Base-by-base conservation (phyloP, 2,888 invertebrate species). In the Cheilosia variabilis region DNA sequence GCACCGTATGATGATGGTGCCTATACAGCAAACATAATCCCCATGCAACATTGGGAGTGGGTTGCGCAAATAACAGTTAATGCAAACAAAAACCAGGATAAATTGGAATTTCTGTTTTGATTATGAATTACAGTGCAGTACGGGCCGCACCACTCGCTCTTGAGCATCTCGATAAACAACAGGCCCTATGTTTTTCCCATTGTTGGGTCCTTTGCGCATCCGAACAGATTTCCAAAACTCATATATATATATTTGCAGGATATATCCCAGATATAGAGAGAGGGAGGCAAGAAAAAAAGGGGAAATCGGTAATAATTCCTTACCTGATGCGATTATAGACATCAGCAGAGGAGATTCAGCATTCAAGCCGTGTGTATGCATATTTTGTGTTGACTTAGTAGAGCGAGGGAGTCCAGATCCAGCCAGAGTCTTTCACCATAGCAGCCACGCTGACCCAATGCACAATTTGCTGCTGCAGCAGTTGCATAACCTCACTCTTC, bases 51-150 rank as follows among this genome's bases (percentile, higher is more conserved):
- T 9, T 7, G 34, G 24, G 41, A 58, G 45, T 41, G 53, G 9
- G 17, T 24, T 81, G 76, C 62, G 68, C 81, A 86, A 86, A 86
- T 77, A 86, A 77, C 86, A 81, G 81, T 86, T 72, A 81, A 86
- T 86, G 66, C 86, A 86, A 86, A 86, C 81, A 86, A 80, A 86
- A 86, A 71, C 81, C 81, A 86, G 81, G 72, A 86, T 77, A 86
- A 86, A 86, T 86, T 86, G 86, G 86, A 86, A 81, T 86, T 81
- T 81, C 86, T 77, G 86, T 86, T 86, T 81, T 86, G 86, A 81
- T 86, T 86, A 81, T 86, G 86, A 86, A 77, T 86, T 77, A 86
- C 86, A 72, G 81, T 86, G 58, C 60, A 47, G 22, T 22, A 19
- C n/a, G 27, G 34, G 47, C 27, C 27, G 27, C 27, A 27, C 27